Evolutionary conservation across 53 echinoderm and acorn worm species (phyloP).

Genomic region (Glandiceps talaboti): DNA sequence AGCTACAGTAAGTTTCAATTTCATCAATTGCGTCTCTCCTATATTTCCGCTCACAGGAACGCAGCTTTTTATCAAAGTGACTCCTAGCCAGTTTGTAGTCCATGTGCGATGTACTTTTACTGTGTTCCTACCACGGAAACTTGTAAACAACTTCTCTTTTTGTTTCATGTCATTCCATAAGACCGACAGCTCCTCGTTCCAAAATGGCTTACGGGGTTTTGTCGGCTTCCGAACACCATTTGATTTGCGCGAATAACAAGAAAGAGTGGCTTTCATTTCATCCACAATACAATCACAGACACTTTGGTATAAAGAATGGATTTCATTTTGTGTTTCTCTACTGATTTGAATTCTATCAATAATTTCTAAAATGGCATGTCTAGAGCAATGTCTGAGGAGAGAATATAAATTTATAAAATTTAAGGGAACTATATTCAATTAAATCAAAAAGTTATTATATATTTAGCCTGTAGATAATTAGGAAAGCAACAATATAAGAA

Average conservation of each 20-base stretch:
- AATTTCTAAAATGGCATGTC: background rate
- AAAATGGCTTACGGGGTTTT: background rate
- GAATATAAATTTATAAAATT: no score
- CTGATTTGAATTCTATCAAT: background rate
- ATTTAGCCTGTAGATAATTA: no score
- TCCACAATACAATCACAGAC: background rate
- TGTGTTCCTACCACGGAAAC: background rate
- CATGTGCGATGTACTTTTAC: background rate
- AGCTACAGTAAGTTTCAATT: background rate
- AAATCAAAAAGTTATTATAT: no score
- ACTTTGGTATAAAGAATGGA: background rate
- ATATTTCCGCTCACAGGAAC: background rate
- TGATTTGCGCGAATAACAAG: background rate
- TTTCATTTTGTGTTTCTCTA: background rate
- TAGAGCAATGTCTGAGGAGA: background rate
- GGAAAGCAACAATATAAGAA: no score
- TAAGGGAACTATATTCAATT: no score
- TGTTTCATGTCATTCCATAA: background rate
- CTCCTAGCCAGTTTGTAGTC: background rate
- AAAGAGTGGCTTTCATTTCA: background rate
- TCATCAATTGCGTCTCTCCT: background rate
- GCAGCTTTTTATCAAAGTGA: background rate
- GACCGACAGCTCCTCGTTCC: background rate
- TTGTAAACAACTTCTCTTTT: background rate
- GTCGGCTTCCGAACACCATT: background rate